Evolutionary conservation across 2,888 invertebrate species (phyloP).

Genomic region (Cyrtodaria siliqua): DNA sequence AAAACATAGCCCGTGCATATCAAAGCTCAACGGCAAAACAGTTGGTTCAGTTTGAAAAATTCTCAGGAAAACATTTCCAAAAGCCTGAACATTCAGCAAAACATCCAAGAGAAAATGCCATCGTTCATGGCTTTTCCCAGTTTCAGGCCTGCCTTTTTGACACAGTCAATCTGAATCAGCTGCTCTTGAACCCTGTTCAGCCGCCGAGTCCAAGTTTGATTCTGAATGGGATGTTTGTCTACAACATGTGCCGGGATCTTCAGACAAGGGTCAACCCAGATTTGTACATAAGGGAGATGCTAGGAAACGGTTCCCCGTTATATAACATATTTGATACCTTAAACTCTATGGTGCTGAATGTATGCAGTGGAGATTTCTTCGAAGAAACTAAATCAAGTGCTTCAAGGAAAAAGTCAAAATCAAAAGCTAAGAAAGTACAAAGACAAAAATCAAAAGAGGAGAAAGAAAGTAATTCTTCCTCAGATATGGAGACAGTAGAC

Average conservation of each 20-base stretch:
- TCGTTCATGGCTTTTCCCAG: slow-evolving; percentile 82
- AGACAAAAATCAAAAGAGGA: slow-evolving; percentile 13
- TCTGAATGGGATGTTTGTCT: slow-evolving; percentile 81
- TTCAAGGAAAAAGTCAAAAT: slow-evolving; percentile 16
- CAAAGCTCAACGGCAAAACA: slow-evolving; percentile 20
- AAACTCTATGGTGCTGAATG: slow-evolving; percentile 16
- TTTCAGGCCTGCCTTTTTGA: slow-evolving; percentile 82
- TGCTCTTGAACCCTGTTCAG: slow-evolving; percentile 75
- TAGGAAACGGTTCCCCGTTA: slow-evolving; percentile 65
- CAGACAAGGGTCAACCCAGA: slow-evolving; percentile 68
- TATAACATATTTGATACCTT: background rate
- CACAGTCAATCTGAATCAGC: slow-evolving; percentile 78
- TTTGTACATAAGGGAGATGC: slow-evolving; percentile 69
- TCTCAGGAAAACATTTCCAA: slow-evolving; percentile 55
- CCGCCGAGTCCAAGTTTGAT: slow-evolving; percentile 66
- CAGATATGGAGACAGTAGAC: background rate
- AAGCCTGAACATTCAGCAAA: slow-evolving; percentile 62
- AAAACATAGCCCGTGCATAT: slow-evolving; percentile 39
- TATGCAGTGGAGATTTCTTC: slow-evolving; percentile 21
- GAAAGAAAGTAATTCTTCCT: background rate
- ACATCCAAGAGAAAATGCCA: slow-evolving; percentile 54
- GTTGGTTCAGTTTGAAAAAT: slow-evolving; percentile 37
- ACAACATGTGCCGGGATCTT: slow-evolving; percentile 77
- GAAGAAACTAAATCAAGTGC: background rate
- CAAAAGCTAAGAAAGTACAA: slow-evolving; percentile 29